Conservation (phyloP, 2,113 vertebrate genomes). For the Albula glossodonta region DNA sequence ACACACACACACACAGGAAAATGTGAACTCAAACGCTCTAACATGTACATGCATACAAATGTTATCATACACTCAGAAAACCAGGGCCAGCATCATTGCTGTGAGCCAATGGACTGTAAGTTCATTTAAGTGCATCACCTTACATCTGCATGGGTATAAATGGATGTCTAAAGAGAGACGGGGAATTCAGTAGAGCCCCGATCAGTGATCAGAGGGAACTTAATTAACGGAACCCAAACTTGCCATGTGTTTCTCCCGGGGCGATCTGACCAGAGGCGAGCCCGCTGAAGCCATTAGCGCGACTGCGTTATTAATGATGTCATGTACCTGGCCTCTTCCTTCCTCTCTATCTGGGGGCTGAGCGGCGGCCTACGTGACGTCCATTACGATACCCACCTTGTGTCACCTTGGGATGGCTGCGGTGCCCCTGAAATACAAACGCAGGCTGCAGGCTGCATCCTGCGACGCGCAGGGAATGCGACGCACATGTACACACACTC, state of each 20-base stretch:
- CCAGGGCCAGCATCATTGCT: background rate
- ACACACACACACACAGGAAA: background rate
- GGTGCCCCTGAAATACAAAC: slow-evolving; percentile 6
- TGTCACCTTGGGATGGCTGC: slow-evolving; percentile 66
- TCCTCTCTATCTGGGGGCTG: too few relatives aligned
- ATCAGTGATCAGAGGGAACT: background rate
- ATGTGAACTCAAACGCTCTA: background rate
- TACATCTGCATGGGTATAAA: background rate
- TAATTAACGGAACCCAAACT: background rate
- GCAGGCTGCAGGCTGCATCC: background rate
- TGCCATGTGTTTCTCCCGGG: background rate
- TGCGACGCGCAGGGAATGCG: background rate
- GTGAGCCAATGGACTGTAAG: background rate
- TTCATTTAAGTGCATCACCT: background rate
- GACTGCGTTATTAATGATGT: slow-evolving; percentile 52
- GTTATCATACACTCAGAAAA: background rate
- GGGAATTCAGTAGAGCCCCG: background rate
- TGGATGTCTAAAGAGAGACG: background rate
- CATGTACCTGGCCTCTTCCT: slow-evolving; percentile 16
- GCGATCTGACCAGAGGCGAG: slow-evolving; percentile 37
- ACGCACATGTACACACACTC: background rate
- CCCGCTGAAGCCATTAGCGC: slow-evolving; percentile 60
- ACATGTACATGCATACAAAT: background rate
- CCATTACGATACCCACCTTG: slow-evolving; percentile 72
- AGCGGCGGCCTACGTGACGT: slow-evolving; percentile 59